Evolutionary conservation across 2,797 vertebrate genomes (phyloP), one percentile per base, ranked within the genome.

Genomic region (Acanthurus leucopareius): DNA sequence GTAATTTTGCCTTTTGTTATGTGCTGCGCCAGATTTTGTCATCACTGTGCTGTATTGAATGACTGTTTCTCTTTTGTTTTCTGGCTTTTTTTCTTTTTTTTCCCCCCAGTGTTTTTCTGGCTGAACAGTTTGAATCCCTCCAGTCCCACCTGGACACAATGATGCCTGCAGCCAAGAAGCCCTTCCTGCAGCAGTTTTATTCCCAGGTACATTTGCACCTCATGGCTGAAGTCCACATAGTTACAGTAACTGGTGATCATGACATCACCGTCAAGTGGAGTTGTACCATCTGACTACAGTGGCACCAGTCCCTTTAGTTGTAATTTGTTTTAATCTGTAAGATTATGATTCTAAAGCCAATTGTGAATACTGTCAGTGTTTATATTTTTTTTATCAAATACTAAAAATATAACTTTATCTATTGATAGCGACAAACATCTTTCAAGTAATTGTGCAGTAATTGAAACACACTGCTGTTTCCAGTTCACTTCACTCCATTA

Each of bases 141-240:
- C 98, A 99, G 91, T 96, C 96, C 44, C 97, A 99, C 92, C 95
- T 99, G 72, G 98, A 99, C 92, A 94, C 96, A 0, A 98, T 99
- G 95, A 99, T 99, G 97, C 98, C 98, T 76, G 95, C 97, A 77
- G 97, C 96, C 75, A 99, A 99, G 94, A 99, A 99, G 69, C 98
- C 98, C 56, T 99, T 99, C 88, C 96, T 99, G 51, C 98, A 99
- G 69, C 98, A 99, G 93, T 99, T 99, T 90, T 99, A 99, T 82
- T 99, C 98, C 70, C 98, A 99, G 97, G 98, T 99, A 89, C 13
- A 91, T 2, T 15, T 51, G 14, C 42, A 56, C 9, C 56, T 64
- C 8, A 28, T 64, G 47, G 52, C 49, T 44, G 2, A 57, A 62
- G 35, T 49, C 17, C 58, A 40, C 69, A 16, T 45, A 15, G n/a